These are phyloP conservation scores for Amblyraja radiata DNA, from an alignment of 2,797 vertebrate genomes.

Conservation along the genomic window DNA sequence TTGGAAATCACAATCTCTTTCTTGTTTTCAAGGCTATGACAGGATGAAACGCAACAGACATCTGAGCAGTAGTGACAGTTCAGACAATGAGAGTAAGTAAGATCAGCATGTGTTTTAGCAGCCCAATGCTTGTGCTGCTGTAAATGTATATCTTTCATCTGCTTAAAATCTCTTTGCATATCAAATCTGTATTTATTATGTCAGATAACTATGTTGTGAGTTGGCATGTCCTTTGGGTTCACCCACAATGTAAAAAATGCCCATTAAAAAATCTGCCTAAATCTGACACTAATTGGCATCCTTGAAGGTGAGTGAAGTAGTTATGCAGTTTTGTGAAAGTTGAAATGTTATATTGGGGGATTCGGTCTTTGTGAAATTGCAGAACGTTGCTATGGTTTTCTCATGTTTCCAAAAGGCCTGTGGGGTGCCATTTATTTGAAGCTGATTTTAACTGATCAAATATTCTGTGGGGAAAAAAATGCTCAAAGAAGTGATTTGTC, in stretches of 20 bases:
- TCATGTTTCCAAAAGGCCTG: not conserved
- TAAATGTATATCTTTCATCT: not conserved
- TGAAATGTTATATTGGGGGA: not conserved
- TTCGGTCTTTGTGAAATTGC: not conserved
- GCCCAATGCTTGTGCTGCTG: not conserved
- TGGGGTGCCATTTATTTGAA: not conserved
- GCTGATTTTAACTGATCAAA: not conserved
- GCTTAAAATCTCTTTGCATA: not conserved
- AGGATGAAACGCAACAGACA: slow-evolving; percentile 95
- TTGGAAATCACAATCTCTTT: slow-evolving; percentile 12
- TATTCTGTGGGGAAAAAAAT: not conserved
- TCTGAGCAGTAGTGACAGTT: slow-evolving; percentile 94
- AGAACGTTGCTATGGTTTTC: not conserved
- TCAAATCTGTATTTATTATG: not conserved
- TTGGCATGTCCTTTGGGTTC: not conserved
- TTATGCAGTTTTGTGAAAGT: not conserved
- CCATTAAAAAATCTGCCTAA: not conserved
- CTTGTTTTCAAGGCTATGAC: slow-evolving; percentile 67
- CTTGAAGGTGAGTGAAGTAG: not conserved
- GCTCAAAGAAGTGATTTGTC: not conserved
- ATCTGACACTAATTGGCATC: not conserved
- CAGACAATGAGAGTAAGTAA: slow-evolving; percentile 94
- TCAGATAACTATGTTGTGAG: not conserved
- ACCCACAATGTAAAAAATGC: too few species aligned
- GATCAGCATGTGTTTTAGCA: slow-evolving; percentile 2